Conservation (phyloP, 2,888 invertebrate species). For the Oxyteleia sp. region DNA sequence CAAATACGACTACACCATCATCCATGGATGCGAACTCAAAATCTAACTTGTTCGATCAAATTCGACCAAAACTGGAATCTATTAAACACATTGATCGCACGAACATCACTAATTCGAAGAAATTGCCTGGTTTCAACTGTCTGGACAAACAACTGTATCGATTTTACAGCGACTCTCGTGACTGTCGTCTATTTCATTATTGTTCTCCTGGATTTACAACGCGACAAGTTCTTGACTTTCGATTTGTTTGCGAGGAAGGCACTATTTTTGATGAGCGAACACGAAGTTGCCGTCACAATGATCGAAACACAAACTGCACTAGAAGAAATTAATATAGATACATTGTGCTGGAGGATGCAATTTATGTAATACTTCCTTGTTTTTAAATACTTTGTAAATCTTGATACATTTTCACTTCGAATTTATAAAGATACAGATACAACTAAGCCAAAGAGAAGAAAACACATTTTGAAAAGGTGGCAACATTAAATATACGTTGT, state of each 20-base stretch:
- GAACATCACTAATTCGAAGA: slow-evolving; percentile 62
- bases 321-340: slow-evolving; percentile 77
- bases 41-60: background rate
- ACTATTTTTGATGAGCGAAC: slow-evolving; percentile 89
- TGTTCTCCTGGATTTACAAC: slow-evolving; percentile 89
- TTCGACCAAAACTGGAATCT: slow-evolving; percentile 67
- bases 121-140: slow-evolving; percentile 88
- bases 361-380: slow-evolving; percentile 10
- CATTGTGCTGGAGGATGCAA: slow-evolving; percentile 10
- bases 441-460: background rate
- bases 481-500: background rate
- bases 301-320: slow-evolving; percentile 81
- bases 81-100: slow-evolving; percentile 48
- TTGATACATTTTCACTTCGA: slow-evolving; percentile 35
- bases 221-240: slow-evolving; percentile 89
- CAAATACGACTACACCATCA: background rate
- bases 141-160: slow-evolving; percentile 88
- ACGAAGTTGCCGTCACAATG: slow-evolving; percentile 87
- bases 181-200: slow-evolving; percentile 90
- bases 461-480: background rate
- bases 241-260: slow-evolving; percentile 89
- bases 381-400: slow-evolving; percentile 18
- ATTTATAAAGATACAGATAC: background rate
- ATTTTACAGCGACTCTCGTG: slow-evolving; percentile 89
- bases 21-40: too few species aligned